Evolutionary conservation across 2,797 vertebrate species (phyloP).

Genomic region (Odontamblyopus lacepedii): DNA sequence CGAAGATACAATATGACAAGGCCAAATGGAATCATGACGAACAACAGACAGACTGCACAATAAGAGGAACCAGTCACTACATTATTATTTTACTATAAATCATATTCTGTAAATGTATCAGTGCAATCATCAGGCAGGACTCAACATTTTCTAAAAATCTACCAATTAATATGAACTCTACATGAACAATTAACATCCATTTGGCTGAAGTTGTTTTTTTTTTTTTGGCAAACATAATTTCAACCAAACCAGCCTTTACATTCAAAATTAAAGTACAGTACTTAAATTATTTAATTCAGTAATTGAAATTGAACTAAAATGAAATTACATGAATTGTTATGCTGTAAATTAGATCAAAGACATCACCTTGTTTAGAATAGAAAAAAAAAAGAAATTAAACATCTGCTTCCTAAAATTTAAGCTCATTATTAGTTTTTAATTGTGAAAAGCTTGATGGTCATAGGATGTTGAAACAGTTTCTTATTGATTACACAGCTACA

Average conservation of each 20-base stretch:
- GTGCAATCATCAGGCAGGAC: too few relatives aligned
- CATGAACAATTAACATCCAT: too few relatives aligned
- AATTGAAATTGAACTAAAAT: neutral
- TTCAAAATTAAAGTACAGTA: too few relatives aligned
- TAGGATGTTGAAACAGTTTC: conserved; percentile 27
- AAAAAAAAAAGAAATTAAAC: too few relatives aligned
- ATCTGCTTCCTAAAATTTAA: neutral
- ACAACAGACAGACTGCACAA: neutral
- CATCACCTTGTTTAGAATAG: too few relatives aligned
- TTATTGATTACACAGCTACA: conserved; percentile 62
- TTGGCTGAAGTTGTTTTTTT: too few relatives aligned
- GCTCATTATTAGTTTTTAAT: neutral
- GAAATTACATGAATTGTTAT: neutral
- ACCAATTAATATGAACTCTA: too few relatives aligned
- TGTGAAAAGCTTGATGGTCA: conserved; percentile 2
- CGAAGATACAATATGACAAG: conserved; percentile 1
- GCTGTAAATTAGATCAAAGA: neutral
- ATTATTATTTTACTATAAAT: too few relatives aligned
- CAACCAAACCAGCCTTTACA: too few relatives aligned
- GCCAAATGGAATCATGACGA: neutral
- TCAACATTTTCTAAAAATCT: too few relatives aligned
- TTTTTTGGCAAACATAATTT: too few relatives aligned
- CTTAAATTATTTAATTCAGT: neutral
- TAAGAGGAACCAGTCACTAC: neutral
- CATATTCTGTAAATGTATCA: too few relatives aligned